Percentiles rank a stretch among this genome's conserved stretches.
Evolutionary conservation across 1,140 invertebrate genomes (phyloP).

Genomic region (Thaumetopoea pityocampa): DNA sequence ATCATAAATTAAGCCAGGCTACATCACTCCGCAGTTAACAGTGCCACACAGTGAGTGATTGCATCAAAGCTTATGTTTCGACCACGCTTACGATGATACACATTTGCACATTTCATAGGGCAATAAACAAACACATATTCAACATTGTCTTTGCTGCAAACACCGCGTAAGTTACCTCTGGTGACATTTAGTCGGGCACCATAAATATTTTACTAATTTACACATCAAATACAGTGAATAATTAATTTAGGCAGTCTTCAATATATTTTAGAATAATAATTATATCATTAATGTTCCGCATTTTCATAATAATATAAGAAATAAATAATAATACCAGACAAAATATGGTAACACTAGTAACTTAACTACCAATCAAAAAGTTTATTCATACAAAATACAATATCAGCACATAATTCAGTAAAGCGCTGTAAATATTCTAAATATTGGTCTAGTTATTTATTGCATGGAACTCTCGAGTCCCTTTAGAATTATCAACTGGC

Average conservation of each 20-base stretch:
- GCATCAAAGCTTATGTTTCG: constrained; percentile 12
- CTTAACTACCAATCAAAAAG: constrained; percentile 48
- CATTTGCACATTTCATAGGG: constrained; percentile 9
- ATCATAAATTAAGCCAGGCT: constrained; percentile 17
- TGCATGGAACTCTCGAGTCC: constrained; percentile 44
- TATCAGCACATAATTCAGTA: constrained; percentile 62
- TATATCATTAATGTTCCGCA: constrained; percentile 50
- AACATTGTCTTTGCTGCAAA: constrained; percentile 6
- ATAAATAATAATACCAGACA: constrained; percentile 62
- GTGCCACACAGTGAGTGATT: constrained; percentile 8
- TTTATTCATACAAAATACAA: constrained; percentile 61
- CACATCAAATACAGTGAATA: constrained; percentile 60
- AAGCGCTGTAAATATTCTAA: constrained; percentile 72
- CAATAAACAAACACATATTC: constrained; percentile 1
- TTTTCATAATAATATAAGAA: constrained; percentile 49
- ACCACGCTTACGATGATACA: too few relatives aligned
- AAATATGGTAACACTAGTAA: constrained; percentile 68
- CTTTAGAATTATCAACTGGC: constrained; percentile 36
- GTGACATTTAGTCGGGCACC: constrained; percentile 20
- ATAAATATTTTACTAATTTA: constrained; percentile 49
- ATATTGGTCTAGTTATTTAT: constrained; percentile 74
- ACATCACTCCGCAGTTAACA: constrained; percentile 15
- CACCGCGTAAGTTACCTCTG: constrained; percentile 1
- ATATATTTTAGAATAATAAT: constrained; percentile 62
- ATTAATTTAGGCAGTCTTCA: constrained; percentile 75